Evolutionary conservation across 2,113 vertebrate species (phyloP).

Genomic region (Hipposideros armiger): DNA sequence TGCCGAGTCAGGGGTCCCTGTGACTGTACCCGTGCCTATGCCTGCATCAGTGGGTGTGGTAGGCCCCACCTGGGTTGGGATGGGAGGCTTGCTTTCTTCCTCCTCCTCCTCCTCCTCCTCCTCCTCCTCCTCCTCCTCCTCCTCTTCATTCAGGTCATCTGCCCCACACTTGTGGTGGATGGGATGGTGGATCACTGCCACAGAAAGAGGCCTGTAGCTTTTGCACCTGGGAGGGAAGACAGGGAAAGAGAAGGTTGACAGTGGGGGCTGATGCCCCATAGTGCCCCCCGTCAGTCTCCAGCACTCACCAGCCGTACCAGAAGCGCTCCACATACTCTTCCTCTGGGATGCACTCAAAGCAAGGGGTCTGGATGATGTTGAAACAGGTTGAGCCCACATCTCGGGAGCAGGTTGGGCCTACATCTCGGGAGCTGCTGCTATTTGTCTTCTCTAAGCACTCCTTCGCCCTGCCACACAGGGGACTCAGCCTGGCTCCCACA

Average conservation of each 20-base stretch:
- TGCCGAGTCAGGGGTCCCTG: background rate
- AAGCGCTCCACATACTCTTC: conserved; percentile 93
- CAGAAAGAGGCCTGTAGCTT: conserved; percentile 89
- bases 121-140: conserved; percentile 70
- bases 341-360: conserved; percentile 91
- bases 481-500: conserved; percentile 34
- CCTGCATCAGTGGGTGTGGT: background rate
- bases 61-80: background rate
- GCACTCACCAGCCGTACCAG: conserved; percentile 95
- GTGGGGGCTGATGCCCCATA: background rate
- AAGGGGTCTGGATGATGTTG: conserved; percentile 93
- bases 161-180: conserved; percentile 92
- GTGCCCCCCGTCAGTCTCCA: background rate
- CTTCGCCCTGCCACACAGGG: conserved; percentile 89
- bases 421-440: conserved; percentile 90
- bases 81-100: conserved; percentile 1
- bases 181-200: conserved; percentile 91
- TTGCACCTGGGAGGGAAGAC: conserved; percentile 89
- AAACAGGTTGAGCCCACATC: conserved; percentile 94
- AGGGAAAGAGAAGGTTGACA: rapidly evolving
- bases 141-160: conserved; percentile 90
- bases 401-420: conserved; percentile 94
- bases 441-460: conserved; percentile 91
- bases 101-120: conserved; percentile 76
- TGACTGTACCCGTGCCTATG: background rate